Evolutionary conservation across 2,888 invertebrate species (phyloP), one percentile per base, ranked within the genome.

Genomic region (Geophilus truncorum): DNA sequence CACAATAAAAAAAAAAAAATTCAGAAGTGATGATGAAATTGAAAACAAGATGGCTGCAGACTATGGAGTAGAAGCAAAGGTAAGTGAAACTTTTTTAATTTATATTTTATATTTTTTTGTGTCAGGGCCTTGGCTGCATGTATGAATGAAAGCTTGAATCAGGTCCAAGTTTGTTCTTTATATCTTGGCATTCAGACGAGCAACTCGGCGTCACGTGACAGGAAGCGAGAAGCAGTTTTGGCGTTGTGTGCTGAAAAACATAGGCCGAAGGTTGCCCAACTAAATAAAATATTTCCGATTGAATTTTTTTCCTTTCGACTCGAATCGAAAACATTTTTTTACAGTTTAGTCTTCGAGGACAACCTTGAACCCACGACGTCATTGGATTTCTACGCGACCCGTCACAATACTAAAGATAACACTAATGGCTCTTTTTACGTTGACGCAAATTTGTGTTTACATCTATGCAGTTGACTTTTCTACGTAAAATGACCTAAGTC

Each of bases 131-230:
- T 57, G 57, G 57, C 57, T 57, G 57, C 57, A 57, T 57, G 57
- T 57, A 57, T 57, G 57, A 57, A 57, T 57, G 57, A 57, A 57
- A 57, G 57, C 57, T 57, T 57, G 57, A 57, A 57, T 57, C 57
- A 18, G 2, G 18, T 57, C 57, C 57, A 57, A 57, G 18, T 57
- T 57, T 57, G 57, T 57, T 57, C 57, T 57, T 57, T 57, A 18
- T 21, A 57, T 57, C 57, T 57, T 57, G 57, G 57, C 57, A 57
- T 57, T 57, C 57, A 57, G 57, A 57, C 57, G 18, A 57, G 57
- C 6, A 51, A 51, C 51, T 51, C 51, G 2, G 21, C 23, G 9
- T 57, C 57, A 57, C 57, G 21, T 57, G 57, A 57, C 57, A 57
- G 57, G 57, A 57, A 57, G 21, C 57, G 9, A 5, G 57, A 40